Evolutionary conservation across 2,888 invertebrate species (phyloP), one percentile per base, ranked within the genome.

Genomic region (Scaptomyza tumidula): DNA sequence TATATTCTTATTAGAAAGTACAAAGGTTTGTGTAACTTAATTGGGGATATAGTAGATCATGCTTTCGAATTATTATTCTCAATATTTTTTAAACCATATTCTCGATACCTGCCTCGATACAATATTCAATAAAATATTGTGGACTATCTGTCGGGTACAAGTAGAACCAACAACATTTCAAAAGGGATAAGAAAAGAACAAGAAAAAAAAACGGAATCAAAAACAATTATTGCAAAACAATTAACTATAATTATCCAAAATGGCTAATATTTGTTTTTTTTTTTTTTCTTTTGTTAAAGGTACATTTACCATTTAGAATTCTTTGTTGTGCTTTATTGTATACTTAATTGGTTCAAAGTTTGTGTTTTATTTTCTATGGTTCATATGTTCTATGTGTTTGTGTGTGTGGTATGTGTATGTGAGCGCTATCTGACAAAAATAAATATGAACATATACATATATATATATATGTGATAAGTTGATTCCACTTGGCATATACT

Each of bases 91-190:
- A 1, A 1, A 24, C 3, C 24, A 24, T 24, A 24, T 24, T 66
- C 27, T 14, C 43, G 39, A 19, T 54, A 48, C 43, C 57, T 56
- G 54, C 70, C n/a, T n/a, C n/a, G n/a, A n/a, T n/a, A 80, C 84
- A 86, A 85, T 85, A 85, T 80, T 84, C 84, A 84, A 85, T 85
- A 85, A 86, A 88, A 85, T 88, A 85, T 80, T 86, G 88, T 76
- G 63, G 16, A 70, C 44, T 10, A 52, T 58, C 44, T 11, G 61
- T 61, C 44, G 45, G 62, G 41, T 31, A 54, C 50, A 44, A 50
- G 71, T 57, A 45, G 44, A 49, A 46, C 19, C 31, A 11, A 14
- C 6, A 39, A 7, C 3, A 16, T 9, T 39, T 35, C 13, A 35
- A 35, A 9, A 33, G 33, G 24, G 3, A 4, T 10, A 33, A 3